Base-by-base conservation (phyloP, 2,113 vertebrate genomes). In the Crocuta crocuta region DNA sequence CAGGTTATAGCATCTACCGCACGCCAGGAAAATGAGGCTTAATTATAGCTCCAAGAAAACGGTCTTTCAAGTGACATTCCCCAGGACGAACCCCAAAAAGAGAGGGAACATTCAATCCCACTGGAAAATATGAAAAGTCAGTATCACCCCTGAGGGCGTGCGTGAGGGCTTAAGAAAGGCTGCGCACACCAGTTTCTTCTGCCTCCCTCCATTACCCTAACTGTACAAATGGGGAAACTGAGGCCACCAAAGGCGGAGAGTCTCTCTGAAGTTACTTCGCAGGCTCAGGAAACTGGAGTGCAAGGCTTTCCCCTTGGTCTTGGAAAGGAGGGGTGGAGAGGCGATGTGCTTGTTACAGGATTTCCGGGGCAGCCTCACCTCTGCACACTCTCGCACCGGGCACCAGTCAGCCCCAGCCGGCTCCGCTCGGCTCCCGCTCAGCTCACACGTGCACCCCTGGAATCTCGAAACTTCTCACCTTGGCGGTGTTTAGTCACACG, bases 121-220 rank as follows among this genome's bases (percentile, higher is more conserved):
- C 45, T 5, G 19, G 24, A 48, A 45, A 26, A 43, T 53, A 16
- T 4, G 3, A 39, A 6, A 26, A 81, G 35, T 15, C 55, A 1
- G 0, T 7, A 15, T 2, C 16, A 11, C 19, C 70, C 11, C 9
- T 0, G 2, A 10, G 1, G 1, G n/a, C 10, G 21, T 33, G 1
- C 1, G n/a, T 15, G 28, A 39, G 50, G 39, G 35, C 70, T 23
- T 50, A 10, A 39, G 55, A 70, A 21, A 90, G 45, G 35, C 61
- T 16, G 58, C 43, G 0, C 24, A 19, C 23, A 2, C 31, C 12
- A 19, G 35, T 0, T 10, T 45, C 58, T 68, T 23, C 58, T 15
- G 79, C 70, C 15, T n/a, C 39, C 35, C 23, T 24, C 48, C 48
- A 2, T 2, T 4, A 43, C 24, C 24, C 24, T 17, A 1, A n/a